These are phyloP conservation scores for Omphaloscelis lunosa DNA, from an alignment of 2,888 invertebrate species.

Conservation along the genomic window DNA sequence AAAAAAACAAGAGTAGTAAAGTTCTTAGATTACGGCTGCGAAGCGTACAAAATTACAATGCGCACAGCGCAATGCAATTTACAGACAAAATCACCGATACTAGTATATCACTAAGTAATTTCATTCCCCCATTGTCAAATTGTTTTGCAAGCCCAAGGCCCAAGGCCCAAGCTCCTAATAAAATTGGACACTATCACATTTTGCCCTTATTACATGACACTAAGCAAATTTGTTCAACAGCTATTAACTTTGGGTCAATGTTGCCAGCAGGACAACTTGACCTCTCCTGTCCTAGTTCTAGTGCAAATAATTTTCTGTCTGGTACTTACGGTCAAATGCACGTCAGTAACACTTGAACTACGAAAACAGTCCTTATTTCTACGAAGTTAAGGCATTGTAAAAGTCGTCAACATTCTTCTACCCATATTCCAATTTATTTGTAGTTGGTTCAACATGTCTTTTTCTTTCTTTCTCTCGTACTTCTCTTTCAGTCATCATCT, in stretches of 20 bases:
- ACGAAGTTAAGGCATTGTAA: too few species aligned
- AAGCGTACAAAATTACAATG: too few species aligned
- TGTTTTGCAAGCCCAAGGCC: constrained; percentile 23
- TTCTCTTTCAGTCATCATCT: too few species aligned
- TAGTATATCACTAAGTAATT: background rate
- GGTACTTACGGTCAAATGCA: background rate
- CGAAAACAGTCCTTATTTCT: too few species aligned
- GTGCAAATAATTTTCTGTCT: constrained; percentile 38
- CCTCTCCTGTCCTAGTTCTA: constrained; percentile 31
- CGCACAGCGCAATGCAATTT: too few species aligned
- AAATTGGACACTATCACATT: constrained; percentile 22
- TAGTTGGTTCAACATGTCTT: too few species aligned
- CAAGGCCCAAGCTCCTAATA: constrained; percentile 4
- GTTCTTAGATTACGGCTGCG: too few species aligned
- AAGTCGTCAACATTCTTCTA: too few species aligned
- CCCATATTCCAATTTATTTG: too few species aligned
- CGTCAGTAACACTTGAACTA: too few species aligned
- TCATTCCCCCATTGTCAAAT: constrained; percentile 7
- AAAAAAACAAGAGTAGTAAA: too few species aligned
- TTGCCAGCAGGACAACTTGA: constrained; percentile 22
- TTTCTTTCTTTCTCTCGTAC: too few species aligned
- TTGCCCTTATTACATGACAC: constrained; percentile 43
- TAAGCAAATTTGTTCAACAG: constrained; percentile 56
- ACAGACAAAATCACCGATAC: background rate
- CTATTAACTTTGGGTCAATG: constrained; percentile 37